A percentile compares a stretch with the other conserved stretches of the same genome.
Evolutionary conservation across 2,797 vertebrate species (phyloP).

Genomic region (Novumbra hubbsi): DNA sequence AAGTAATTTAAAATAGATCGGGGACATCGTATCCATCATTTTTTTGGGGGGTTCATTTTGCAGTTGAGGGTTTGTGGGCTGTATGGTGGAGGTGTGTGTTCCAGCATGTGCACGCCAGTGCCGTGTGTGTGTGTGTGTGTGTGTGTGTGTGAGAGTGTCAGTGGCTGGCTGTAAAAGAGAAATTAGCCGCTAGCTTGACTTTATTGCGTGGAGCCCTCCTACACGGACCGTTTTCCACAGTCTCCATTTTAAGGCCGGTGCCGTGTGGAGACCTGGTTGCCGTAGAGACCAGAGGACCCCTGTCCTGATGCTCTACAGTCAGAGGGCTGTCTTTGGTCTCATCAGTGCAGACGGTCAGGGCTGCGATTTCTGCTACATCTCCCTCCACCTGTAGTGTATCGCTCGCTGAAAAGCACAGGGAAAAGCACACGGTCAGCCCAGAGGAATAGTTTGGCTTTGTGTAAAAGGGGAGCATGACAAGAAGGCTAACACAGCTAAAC

Average conservation of each 20-base stretch:
- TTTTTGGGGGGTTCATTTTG: slow-evolving; percentile 18
- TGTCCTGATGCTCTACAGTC: slow-evolving; percentile 17
- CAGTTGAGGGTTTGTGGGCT: slow-evolving; percentile 55
- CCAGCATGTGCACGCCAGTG: not conserved
- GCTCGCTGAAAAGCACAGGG: slow-evolving; percentile 32
- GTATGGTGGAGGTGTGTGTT: slow-evolving; percentile 11
- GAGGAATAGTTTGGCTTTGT: not conserved
- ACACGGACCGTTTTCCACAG: slow-evolving; percentile 78
- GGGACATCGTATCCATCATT: slow-evolving; percentile 16
- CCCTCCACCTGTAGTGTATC: slow-evolving; percentile 7
- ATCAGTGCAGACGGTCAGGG: slow-evolving; percentile 22
- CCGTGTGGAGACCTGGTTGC: slow-evolving; percentile 15
- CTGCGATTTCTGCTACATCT: not conserved
- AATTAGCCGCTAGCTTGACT: slow-evolving; percentile 93
- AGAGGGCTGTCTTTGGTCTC: slow-evolving; percentile 4
- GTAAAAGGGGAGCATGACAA: not conserved
- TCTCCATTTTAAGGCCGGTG: slow-evolving; percentile 27
- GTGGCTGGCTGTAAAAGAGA: slow-evolving; percentile 84
- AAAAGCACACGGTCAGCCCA: not conserved
- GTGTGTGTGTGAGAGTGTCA: slow-evolving; percentile 34
- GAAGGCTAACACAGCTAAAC: not conserved
- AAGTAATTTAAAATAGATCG: not conserved
- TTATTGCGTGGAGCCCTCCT: slow-evolving; percentile 84
- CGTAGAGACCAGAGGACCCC: slow-evolving; percentile 18
- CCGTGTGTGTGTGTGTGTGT: not conserved